Conservation (phyloP, 2,797 vertebrate species). For the Chaetophractus vellerosus region DNA sequence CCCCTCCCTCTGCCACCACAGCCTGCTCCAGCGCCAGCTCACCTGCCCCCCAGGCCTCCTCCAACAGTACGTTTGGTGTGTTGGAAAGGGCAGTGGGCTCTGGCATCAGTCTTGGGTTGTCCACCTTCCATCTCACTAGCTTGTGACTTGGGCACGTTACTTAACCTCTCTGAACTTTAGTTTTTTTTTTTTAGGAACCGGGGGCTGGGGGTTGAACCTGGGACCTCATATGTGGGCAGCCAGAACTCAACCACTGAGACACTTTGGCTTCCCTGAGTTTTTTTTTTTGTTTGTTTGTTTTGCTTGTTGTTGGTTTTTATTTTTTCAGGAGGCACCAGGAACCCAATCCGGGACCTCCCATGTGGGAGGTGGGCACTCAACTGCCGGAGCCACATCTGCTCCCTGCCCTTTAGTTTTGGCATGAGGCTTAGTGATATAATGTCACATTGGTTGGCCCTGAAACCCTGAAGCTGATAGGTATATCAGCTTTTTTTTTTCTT, state of each 20-base stretch:
- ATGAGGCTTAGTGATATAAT: not conserved
- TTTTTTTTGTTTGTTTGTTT: too few relatives aligned
- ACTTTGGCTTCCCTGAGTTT: too few relatives aligned
- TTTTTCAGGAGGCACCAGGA: too few relatives aligned
- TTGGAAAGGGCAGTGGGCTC: not conserved
- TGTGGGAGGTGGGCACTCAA: too few relatives aligned
- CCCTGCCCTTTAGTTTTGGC: not conserved
- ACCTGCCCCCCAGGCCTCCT: not conserved
- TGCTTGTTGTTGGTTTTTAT: too few relatives aligned
- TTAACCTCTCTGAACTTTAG: not conserved
- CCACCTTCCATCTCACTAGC: constrained; percentile 1
- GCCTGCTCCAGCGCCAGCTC: not conserved
- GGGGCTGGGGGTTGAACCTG: too few relatives aligned
- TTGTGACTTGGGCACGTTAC: constrained; percentile 27
- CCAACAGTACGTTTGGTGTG: accelerated
- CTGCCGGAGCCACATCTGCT: not conserved
- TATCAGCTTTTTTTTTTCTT: too few relatives aligned
- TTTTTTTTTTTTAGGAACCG: not conserved
- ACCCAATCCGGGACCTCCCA: too few relatives aligned
- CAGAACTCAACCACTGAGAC: too few relatives aligned
- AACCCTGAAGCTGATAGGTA: not conserved
- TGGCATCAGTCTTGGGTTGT: not conserved
- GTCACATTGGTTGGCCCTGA: not conserved
- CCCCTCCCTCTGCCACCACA: accelerated
- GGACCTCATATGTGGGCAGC: too few relatives aligned